phyloP scores from a whole-genome alignment of 2,888 invertebrate genomes.

The Apomyelois bistriatella region DNA sequence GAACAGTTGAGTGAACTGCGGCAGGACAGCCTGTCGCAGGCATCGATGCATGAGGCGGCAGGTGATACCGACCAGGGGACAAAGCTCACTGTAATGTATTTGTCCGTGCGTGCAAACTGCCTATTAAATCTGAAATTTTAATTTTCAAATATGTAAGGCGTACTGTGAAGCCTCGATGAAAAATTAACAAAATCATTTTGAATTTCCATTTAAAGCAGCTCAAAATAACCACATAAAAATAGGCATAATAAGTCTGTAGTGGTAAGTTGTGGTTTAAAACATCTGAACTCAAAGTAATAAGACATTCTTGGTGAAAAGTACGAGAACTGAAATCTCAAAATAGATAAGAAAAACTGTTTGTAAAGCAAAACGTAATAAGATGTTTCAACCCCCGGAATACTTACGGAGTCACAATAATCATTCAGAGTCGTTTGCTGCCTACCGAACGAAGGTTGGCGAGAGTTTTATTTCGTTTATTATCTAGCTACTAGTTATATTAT shows the following conservation, averaged over 20 bases:
- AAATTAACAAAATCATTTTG: too few species aligned
- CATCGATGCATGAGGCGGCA: constrained; percentile 21
- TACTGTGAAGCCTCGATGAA: too few species aligned
- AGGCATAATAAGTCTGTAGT: too few species aligned
- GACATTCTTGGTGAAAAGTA: neutral
- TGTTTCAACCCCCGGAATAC: constrained; percentile 8
- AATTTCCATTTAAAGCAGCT: too few species aligned
- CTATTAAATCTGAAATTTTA: neutral
- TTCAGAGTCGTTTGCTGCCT: constrained; percentile 6
- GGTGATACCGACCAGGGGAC: constrained; percentile 19
- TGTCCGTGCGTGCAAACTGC: neutral
- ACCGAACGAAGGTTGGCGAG: neutral
- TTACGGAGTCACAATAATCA: constrained; percentile 11
- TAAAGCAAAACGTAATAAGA: constrained; percentile 6
- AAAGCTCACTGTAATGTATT: constrained; percentile 6
- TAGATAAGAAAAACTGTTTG: constrained; percentile 1
- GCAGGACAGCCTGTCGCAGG: constrained; percentile 1
- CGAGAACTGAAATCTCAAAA: neutral
- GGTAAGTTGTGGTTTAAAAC: neutral
- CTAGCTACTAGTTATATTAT: neutral
- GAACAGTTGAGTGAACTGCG: neutral
- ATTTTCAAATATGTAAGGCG: neutral
- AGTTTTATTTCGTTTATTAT: neutral
- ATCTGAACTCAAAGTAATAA: too few species aligned
- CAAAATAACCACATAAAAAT: too few species aligned